A percentile compares a stretch with the other conserved stretches of the same genome.
These are phyloP conservation scores for Tipula vernalis DNA, from an alignment of 2,888 invertebrate genomes.

Conservation along the genomic window DNA sequence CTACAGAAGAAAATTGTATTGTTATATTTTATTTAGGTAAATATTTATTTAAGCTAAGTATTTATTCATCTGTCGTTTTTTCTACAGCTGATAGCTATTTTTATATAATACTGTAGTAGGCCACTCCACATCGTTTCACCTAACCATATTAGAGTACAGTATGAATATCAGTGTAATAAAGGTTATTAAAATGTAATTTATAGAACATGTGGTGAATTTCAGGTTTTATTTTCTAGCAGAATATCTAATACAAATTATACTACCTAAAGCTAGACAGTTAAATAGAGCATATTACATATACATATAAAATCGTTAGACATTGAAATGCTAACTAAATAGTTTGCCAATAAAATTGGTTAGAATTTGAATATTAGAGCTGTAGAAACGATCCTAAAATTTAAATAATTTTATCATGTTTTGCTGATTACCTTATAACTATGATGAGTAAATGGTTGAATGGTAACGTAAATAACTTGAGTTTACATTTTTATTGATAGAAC, in stretches of 20 bases:
- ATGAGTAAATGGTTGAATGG: not conserved
- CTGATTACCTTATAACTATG: not conserved
- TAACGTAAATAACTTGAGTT: not conserved
- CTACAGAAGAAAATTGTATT: not conserved
- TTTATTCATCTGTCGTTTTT: not conserved
- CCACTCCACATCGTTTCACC: not conserved
- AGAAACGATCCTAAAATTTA: not conserved
- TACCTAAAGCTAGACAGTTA: not conserved
- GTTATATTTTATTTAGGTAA: not conserved
- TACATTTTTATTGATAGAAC: not conserved
- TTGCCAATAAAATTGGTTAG: not conserved
- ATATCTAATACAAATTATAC: not conserved
- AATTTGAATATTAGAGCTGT: not conserved
- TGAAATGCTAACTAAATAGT: not conserved
- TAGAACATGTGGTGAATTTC: not conserved
- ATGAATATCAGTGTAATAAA: not conserved
- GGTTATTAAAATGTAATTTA: not conserved
- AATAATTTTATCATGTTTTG: not conserved
- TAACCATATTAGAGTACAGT: not conserved
- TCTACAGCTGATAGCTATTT: not conserved
- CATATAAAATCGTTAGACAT: not conserved
- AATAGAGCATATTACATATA: not conserved
- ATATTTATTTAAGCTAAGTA: not conserved
- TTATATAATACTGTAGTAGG: not conserved
- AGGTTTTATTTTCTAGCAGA: not conserved